Conservation (phyloP, 1,140 invertebrate species). For the Riptortus pedestris region DNA sequence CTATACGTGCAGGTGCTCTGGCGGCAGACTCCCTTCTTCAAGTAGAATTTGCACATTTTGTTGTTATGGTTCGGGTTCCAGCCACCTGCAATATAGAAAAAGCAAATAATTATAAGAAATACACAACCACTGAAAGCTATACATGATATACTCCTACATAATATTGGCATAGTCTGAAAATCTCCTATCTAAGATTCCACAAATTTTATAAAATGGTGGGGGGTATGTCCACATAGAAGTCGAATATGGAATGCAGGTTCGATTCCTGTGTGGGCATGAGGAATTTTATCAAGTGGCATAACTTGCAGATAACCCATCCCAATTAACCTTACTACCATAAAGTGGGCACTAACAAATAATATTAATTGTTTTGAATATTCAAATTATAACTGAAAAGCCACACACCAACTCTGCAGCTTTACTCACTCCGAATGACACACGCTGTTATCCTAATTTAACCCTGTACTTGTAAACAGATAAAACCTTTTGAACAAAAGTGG, state of each 20-base stretch:
- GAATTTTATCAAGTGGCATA: too few relatives aligned
- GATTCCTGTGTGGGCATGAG: not conserved
- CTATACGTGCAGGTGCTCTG: constrained; percentile 25
- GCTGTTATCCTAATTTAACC: too few relatives aligned
- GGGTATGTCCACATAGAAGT: not conserved
- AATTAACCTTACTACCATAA: too few relatives aligned
- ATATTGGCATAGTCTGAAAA: not conserved
- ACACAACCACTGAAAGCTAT: too few relatives aligned
- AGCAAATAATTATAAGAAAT: not conserved
- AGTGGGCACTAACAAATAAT: too few relatives aligned
- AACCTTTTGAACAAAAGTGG: too few relatives aligned
- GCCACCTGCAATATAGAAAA: not conserved
- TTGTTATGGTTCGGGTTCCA: not conserved
- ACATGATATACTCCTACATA: not conserved
- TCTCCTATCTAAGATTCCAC: not conserved
- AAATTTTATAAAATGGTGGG: not conserved
- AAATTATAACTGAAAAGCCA: too few relatives aligned
- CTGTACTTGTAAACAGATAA: too few relatives aligned
- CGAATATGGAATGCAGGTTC: not conserved
- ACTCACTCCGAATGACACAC: too few relatives aligned
- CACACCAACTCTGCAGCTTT: too few relatives aligned
- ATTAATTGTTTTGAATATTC: too few relatives aligned
- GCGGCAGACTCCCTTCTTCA: constrained; percentile 26
- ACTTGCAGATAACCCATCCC: too few relatives aligned
- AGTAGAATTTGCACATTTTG: constrained; percentile 25